Conservation (phyloP, 2,113 vertebrate genomes). For the Calonectris borealis region DNA sequence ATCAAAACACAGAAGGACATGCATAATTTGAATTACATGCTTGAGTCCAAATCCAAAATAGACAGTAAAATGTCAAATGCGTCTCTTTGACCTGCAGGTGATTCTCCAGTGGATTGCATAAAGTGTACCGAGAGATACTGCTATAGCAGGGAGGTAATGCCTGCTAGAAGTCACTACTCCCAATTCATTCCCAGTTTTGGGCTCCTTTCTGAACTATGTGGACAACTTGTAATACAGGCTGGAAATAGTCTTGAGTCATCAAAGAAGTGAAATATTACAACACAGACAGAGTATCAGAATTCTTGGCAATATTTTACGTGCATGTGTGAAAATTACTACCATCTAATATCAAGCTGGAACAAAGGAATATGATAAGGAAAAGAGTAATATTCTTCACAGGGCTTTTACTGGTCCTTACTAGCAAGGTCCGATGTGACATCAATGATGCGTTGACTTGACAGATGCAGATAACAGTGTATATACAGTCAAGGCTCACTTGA, state of each 20-base stretch:
- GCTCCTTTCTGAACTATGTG: not conserved
- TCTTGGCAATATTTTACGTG: not conserved
- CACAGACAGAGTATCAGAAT: not conserved
- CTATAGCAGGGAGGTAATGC: not conserved
- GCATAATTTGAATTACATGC: not conserved
- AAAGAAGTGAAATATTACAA: not conserved
- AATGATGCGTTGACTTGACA: not conserved
- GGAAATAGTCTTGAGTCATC: not conserved
- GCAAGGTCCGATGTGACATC: not conserved
- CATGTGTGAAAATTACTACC: not conserved
- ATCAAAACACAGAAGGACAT: slow-evolving; percentile 12
- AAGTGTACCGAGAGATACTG: not conserved
- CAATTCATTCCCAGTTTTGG: not conserved
- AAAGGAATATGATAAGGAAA: not conserved
- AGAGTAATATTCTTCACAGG: not conserved
- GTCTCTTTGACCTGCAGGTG: not conserved
- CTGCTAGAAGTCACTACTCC: not conserved
- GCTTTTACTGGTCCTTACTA: not conserved
- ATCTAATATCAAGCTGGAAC: not conserved
- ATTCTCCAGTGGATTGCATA: not conserved
- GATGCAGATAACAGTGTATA: not conserved
- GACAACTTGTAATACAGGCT: not conserved
- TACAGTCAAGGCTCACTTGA: not conserved
- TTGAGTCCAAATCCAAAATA: not conserved
- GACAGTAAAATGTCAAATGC: not conserved